Percentiles rank a stretch among this genome's conserved stretches.
phyloP scores from a whole-genome alignment of 2,888 invertebrate genomes.

The Chaetoderma sp. region DNA sequence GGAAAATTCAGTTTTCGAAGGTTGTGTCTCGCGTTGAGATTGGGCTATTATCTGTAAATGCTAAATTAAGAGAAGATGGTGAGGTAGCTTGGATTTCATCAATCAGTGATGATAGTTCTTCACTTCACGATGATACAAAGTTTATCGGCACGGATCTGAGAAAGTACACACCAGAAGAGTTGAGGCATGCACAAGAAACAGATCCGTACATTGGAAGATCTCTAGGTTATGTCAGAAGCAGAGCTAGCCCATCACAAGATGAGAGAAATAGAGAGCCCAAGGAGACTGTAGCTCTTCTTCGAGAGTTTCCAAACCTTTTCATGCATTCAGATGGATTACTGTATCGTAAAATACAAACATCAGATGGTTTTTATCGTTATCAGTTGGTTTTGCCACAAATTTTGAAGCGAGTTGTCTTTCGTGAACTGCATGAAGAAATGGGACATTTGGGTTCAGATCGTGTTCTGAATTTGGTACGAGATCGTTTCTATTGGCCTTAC shows the following conservation, averaged over 20 bases:
- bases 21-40: neutral
- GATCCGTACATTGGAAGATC: neutral
- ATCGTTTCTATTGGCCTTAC: constrained; percentile 10
- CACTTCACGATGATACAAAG: neutral
- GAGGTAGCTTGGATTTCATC: neutral
- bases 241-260: too few species aligned
- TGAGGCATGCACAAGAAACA: neutral
- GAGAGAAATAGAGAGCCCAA: too few species aligned
- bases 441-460: neutral
- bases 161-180: neutral
- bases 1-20: neutral
- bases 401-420: neutral
- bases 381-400: constrained; percentile 5
- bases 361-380: neutral
- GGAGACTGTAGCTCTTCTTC: neutral
- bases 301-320: neutral
- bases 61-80: neutral
- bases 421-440: constrained; percentile 5
- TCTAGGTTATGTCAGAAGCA: too few species aligned
- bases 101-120: neutral
- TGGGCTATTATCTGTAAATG: neutral
- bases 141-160: too few species aligned
- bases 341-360: neutral
- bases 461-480: neutral
- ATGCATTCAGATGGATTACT: constrained; percentile 10